Evolutionary conservation across 2,797 vertebrate genomes (phyloP).

Genomic region (Oophaga sylvatica): DNA sequence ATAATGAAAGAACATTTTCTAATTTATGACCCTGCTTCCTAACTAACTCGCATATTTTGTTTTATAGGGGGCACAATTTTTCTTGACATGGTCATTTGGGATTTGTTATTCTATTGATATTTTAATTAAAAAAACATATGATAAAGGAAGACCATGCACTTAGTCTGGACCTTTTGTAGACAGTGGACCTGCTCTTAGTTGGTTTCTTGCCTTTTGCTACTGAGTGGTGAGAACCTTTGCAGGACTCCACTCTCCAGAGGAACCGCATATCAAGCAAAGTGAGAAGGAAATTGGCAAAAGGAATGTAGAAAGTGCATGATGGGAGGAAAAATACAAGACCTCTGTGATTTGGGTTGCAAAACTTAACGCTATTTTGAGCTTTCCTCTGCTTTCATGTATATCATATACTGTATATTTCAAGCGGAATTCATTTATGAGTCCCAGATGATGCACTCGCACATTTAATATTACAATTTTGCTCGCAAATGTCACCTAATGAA

Average conservation of each 20-base stretch:
- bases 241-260: no score
- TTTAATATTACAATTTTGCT: neutral
- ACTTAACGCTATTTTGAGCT: neutral
- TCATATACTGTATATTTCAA: neutral
- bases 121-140: neutral
- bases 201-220: no score
- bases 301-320: neutral
- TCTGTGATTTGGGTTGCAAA: neutral
- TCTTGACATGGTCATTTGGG: neutral
- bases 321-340: neutral
- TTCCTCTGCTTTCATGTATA: neutral
- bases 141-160: neutral
- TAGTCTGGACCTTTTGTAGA: no score
- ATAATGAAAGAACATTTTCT: neutral
- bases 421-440: neutral
- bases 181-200: no score
- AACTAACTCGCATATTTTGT: neutral
- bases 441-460: neutral
- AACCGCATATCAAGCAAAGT: no score
- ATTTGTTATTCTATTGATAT: neutral
- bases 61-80: neutral
- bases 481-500: neutral
- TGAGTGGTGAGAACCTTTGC: neutral
- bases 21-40: neutral
- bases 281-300: neutral